A percentile compares a stretch with the other conserved stretches of the same genome.
Conservation (phyloP, 2,888 invertebrate species). For the Cheilosia grossa region DNA sequence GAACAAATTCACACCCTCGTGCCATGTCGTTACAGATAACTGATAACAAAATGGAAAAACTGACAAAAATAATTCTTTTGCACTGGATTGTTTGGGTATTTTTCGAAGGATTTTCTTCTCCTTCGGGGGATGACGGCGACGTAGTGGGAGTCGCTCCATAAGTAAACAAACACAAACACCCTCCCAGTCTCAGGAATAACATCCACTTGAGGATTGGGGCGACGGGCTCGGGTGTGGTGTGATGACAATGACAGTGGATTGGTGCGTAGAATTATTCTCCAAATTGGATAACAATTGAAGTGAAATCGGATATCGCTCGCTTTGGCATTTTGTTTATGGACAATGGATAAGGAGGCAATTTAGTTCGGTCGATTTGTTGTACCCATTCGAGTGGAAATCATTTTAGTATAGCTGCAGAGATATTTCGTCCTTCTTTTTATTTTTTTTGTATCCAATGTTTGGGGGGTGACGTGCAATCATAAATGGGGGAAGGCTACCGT, state of each 20-base stretch:
- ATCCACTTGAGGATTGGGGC: too few relatives aligned
- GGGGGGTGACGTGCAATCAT: neutral
- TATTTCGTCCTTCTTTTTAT: neutral
- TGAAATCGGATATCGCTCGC: conserved; percentile 83
- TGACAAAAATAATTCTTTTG: conserved; percentile 25
- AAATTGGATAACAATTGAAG: conserved; percentile 83
- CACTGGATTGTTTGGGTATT: conserved; percentile 52
- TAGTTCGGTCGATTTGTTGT: conserved; percentile 71
- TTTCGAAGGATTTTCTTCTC: conserved; percentile 36
- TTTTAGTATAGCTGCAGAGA: conserved; percentile 28
- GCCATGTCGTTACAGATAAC: conserved; percentile 65
- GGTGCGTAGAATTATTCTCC: conserved; percentile 72
- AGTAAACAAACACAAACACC: conserved; percentile 35
- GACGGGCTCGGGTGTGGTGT: neutral
- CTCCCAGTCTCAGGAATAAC: neutral
- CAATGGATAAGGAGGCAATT: conserved; percentile 72
- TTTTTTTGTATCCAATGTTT: neutral
- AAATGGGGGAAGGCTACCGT: neutral
- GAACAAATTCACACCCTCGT: conserved; percentile 11
- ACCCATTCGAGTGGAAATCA: conserved; percentile 70
- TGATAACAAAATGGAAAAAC: conserved; percentile 54
- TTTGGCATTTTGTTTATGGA: conserved; percentile 77
- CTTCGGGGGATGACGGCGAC: too few relatives aligned
- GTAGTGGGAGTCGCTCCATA: neutral
- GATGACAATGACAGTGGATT: conserved; percentile 7